A percentile compares a stretch with the other conserved stretches of the same genome.
These are phyloP conservation scores for Mnemiopsis leidyi DNA, from an alignment of 37 sponge, comb jelly and placozoan genomes.

Conservation along the genomic window DNA sequence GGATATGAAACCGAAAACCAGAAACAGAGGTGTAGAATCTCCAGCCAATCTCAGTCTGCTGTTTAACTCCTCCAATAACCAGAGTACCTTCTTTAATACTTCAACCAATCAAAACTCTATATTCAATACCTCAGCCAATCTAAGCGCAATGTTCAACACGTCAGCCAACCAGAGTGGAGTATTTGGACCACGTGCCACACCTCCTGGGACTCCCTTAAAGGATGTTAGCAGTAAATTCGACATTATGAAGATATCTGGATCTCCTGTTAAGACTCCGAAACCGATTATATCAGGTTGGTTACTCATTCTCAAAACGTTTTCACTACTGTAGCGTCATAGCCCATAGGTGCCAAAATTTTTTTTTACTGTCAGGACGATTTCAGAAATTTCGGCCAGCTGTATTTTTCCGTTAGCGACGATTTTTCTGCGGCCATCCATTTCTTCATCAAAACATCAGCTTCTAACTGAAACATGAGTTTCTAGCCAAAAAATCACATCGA, in stretches of 20 bases:
- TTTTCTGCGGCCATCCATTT: too few relatives aligned
- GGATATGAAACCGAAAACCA: neutral
- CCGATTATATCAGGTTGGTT: neutral
- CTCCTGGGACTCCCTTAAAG: neutral
- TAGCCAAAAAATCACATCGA: too few relatives aligned
- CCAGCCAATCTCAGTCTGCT: neutral
- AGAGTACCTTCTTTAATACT: neutral
- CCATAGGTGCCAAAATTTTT: too few relatives aligned
- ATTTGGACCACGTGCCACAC: neutral
- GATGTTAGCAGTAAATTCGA: slow-evolving; percentile 1
- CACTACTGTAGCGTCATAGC: neutral
- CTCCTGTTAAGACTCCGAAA: neutral
- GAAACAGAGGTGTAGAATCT: neutral
- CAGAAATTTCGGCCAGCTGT: too few relatives aligned
- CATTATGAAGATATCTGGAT: slow-evolving; percentile 40
- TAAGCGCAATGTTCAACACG: neutral
- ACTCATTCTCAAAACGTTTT: neutral
- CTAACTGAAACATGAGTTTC: too few relatives aligned
- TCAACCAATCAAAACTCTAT: neutral
- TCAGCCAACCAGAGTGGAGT: slow-evolving; percentile 10
- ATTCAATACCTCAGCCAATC: neutral
- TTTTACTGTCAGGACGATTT: too few relatives aligned
- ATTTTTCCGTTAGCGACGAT: too few relatives aligned
- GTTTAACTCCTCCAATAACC: neutral
- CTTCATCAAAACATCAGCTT: too few relatives aligned